Evolutionary conservation across 2,888 invertebrate species (phyloP), one percentile per base, ranked within the genome.

Genomic region (Cataglyphis cursor): DNA sequence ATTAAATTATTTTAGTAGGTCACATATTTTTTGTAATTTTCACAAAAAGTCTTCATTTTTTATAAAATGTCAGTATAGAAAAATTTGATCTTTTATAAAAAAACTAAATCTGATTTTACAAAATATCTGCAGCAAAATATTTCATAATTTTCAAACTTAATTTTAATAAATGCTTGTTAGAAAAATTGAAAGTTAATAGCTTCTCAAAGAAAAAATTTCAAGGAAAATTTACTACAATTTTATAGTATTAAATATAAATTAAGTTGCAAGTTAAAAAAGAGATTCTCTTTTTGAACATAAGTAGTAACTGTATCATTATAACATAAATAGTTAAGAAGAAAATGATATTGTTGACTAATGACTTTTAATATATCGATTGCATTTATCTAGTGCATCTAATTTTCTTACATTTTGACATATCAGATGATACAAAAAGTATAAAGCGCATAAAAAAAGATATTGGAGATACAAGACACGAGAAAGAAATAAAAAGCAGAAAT

Each of bases 401-500:
- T 24, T 62, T 62, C 15, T 44, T 44, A 38, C 10, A 68, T 12
- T 4, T 12, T n/a, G 6, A 24, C 59, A 48, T 6, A 28, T 10
- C 41, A 31, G 15, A 41, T 41, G 35, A 31, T 35, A 38, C 31
- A 6, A 51, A 48, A 24, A 38, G 15, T 12, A 18, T 24, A 48
- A 51, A 64, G 21, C 8, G 66, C 24, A 75, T 15, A 21, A 24
- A 48, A 54, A 66, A 35, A 3, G 12, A 6, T 41, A 61, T 15
- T n/a, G 10, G 6, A 12, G 21, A n/a, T n/a, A 9, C 6, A 18
- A 21, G 38, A 48, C 24, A 44, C 9, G n/a, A n/a, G 51, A 51
- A 54, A 12, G 75, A 65, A 65, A 75, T 64, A 57, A 57, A 65
- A 65, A 57, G 21, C 61, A 72, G 18, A 61, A 9, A 44, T 57